A percentile compares a stretch with the other conserved stretches of the same genome.
These are phyloP conservation scores for Ethmia dodecea DNA, from an alignment of 2,888 invertebrate genomes.

Conservation along the genomic window DNA sequence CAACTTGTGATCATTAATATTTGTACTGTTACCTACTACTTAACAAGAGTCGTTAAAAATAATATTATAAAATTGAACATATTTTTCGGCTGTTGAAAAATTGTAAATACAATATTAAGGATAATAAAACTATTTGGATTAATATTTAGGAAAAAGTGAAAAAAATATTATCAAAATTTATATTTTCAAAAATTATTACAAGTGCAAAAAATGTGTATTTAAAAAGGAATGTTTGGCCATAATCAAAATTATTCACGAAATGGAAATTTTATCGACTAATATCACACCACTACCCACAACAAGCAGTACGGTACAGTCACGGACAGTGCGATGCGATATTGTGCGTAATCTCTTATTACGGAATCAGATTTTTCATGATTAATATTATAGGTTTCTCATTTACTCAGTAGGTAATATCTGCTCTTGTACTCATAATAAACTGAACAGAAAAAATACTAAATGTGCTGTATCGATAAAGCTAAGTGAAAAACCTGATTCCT, in stretches of 20 bases:
- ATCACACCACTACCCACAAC: constrained; percentile 60
- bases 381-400: background rate
- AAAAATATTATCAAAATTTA: constrained; percentile 78
- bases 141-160: constrained; percentile 75
- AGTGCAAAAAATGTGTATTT: constrained; percentile 71
- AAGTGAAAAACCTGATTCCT: constrained; percentile 61
- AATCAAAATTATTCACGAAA: constrained; percentile 60
- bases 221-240: constrained; percentile 74
- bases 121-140: constrained; percentile 78
- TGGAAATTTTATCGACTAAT: constrained; percentile 69
- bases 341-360: constrained; percentile 37
- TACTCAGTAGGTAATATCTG: background rate
- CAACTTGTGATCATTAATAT: constrained; percentile 80
- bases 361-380: constrained; percentile 55
- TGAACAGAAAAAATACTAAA: constrained; percentile 9
- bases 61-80: constrained; percentile 77
- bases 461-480: constrained; percentile 16
- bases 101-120: constrained; percentile 78
- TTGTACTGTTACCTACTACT: constrained; percentile 79
- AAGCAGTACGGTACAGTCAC: constrained; percentile 72
- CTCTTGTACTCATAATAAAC: too few species aligned
- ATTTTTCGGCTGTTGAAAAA: constrained; percentile 79
- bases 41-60: constrained; percentile 79
- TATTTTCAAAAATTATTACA: constrained; percentile 78
- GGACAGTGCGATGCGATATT: constrained; percentile 67